Percentiles rank a stretch among this genome's conserved stretches.
Evolutionary conservation across 2,113 vertebrate genomes (phyloP).

Genomic region (Anthoscopus minutus): DNA sequence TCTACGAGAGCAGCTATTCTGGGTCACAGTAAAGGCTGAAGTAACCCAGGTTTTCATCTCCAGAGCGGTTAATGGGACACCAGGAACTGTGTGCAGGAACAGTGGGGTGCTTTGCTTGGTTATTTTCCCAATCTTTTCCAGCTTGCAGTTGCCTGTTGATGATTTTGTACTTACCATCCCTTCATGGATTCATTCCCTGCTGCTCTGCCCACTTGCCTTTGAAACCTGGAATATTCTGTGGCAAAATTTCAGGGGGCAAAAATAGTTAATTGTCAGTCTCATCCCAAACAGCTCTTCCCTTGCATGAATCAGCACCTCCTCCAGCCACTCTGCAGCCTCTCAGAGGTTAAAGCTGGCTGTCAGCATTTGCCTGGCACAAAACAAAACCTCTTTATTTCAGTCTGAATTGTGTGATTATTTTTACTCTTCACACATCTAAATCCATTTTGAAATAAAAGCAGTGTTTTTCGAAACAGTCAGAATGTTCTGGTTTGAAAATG

Average conservation of each 20-base stretch:
- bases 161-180: not conserved
- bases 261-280: not conserved
- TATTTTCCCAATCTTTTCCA: not conserved
- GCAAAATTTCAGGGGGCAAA: not conserved
- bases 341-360: not conserved
- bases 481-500: not conserved
- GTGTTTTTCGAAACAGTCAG: not conserved
- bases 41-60: not conserved
- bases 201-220: not conserved
- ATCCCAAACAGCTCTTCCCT: not conserved
- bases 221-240: not conserved
- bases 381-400: conserved; percentile 8
- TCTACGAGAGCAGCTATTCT: not conserved
- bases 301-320: not conserved
- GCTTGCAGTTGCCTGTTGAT: not conserved
- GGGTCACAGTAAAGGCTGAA: not conserved
- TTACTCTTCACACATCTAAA: not conserved
- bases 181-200: not conserved
- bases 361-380: not conserved
- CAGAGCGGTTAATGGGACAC: not conserved
- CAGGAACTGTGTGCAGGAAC: not conserved
- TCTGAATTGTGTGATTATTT: not conserved
- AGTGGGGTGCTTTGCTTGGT: not conserved
- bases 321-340: not conserved
- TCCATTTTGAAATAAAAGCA: not conserved